Evolutionary conservation across 2,888 invertebrate species (phyloP).

Genomic region (Priocnemis perturbator): DNA sequence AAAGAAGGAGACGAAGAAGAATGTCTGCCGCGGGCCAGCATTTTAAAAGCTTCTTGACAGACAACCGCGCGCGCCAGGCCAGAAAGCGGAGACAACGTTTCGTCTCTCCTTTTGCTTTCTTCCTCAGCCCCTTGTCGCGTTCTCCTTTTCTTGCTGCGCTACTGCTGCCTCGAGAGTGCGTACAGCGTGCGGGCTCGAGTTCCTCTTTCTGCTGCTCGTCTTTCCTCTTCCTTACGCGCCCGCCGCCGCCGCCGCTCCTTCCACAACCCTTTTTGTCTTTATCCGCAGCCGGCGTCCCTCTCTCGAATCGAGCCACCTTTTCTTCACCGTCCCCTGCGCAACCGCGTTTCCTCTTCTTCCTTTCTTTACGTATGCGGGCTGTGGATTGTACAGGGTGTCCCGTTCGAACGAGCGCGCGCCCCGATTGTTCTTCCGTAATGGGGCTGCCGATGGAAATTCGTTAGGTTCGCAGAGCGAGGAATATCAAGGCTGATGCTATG

Average conservation of each 20-base stretch:
- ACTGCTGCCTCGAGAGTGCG: constrained; percentile 3
- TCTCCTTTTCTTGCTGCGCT: constrained; percentile 7
- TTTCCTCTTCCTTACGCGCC: neutral
- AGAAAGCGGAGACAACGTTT: constrained; percentile 52
- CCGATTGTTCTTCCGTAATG: too few species aligned
- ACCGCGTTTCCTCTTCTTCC: too few species aligned
- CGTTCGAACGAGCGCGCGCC: too few species aligned
- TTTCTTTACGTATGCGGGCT: too few species aligned
- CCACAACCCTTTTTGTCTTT: constrained; percentile 17
- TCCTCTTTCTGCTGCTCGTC: constrained; percentile 7
- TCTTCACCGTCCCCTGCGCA: neutral
- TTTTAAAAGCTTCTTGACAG: constrained; percentile 63
- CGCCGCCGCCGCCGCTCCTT: too few species aligned
- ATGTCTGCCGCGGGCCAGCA: constrained; percentile 37
- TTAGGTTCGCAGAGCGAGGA: too few species aligned
- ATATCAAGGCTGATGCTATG: too few species aligned
- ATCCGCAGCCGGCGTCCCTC: constrained; percentile 7
- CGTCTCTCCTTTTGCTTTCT: constrained; percentile 30
- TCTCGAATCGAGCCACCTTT: constrained; percentile 12
- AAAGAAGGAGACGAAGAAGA: constrained; percentile 25
- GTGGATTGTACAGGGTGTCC: too few species aligned
- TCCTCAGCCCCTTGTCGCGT: constrained; percentile 5
- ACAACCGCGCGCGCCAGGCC: constrained; percentile 50
- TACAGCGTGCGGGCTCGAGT: constrained; percentile 9
- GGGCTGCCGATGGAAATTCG: too few species aligned